Conservation (phyloP, 2,113 vertebrate genomes). For the Saccopteryx bilineata region DNA sequence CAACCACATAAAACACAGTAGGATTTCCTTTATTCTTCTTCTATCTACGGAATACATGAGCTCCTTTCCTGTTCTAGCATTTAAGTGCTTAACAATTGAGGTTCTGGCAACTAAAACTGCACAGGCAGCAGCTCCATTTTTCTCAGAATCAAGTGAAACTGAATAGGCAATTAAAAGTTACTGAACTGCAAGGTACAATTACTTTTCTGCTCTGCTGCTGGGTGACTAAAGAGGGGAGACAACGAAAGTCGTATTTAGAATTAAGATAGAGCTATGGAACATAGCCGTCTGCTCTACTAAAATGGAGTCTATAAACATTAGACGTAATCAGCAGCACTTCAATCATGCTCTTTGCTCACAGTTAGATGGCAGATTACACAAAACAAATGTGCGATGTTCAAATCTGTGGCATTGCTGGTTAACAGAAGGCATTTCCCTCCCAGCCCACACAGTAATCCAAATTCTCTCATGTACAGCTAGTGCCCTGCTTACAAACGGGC, state of each 20-base stretch:
- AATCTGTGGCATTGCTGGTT: conserved; percentile 73
- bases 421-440: conserved; percentile 74
- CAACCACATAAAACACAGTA: neutral
- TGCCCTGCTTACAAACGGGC: conserved; percentile 61
- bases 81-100: conserved; percentile 61
- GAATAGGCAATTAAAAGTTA: conserved; percentile 84
- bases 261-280: conserved; percentile 76
- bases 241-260: conserved; percentile 76
- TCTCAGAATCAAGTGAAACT: conserved; percentile 79
- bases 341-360: conserved; percentile 73
- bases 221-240: conserved; percentile 71
- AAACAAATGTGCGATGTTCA: conserved; percentile 80
- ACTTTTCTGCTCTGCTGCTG: conserved; percentile 70
- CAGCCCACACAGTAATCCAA: conserved; percentile 60
- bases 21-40: neutral
- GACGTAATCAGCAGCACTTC: conserved; percentile 73
- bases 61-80: conserved; percentile 30
- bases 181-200: conserved; percentile 79
- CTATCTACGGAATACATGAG: neutral
- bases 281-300: conserved; percentile 68
- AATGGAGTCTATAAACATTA: conserved; percentile 81
- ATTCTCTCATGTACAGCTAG: conserved; percentile 67
- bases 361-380: conserved; percentile 83
- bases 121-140: conserved; percentile 74
- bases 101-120: conserved; percentile 52